phyloP scores from a whole-genome alignment of 2,797 vertebrate genomes.

The Phaenicophaeus curvirostris region DNA sequence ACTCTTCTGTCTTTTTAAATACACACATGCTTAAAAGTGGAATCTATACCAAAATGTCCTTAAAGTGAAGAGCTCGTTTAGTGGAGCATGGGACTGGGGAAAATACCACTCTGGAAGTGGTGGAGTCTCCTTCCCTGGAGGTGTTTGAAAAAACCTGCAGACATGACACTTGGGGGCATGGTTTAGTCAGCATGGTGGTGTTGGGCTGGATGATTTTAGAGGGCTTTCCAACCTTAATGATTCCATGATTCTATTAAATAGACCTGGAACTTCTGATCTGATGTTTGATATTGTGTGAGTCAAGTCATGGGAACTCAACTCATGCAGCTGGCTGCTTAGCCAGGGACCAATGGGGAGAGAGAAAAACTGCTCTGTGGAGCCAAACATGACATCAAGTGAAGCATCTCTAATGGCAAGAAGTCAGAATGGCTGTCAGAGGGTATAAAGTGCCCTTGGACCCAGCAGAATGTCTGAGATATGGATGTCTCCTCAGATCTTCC shows the following conservation, averaged over 20 bases:
- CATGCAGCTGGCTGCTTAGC: rapidly evolving
- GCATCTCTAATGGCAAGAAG: background rate
- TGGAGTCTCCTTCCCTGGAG: no score
- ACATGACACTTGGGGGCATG: no score
- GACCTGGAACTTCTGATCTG: background rate
- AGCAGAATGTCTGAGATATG: background rate
- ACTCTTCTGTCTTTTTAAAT: background rate
- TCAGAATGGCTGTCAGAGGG: background rate
- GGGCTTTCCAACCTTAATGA: no score
- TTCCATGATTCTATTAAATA: background rate
- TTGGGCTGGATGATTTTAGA: no score
- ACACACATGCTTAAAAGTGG: background rate
- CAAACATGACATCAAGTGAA: background rate
- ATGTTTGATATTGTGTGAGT: rapidly evolving
- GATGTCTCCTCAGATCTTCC: slow-evolving; percentile 31
- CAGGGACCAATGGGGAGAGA: background rate
- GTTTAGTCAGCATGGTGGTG: no score
- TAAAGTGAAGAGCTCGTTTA: background rate
- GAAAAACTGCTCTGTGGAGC: background rate
- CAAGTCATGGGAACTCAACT: background rate
- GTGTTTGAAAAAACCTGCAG: no score
- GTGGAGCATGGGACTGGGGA: background rate
- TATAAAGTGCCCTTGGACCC: background rate
- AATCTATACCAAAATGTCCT: background rate
- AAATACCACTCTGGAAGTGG: background rate